These are phyloP conservation scores for Leiothrix lutea DNA, from an alignment of 2,113 vertebrate species.

Conservation along the genomic window DNA sequence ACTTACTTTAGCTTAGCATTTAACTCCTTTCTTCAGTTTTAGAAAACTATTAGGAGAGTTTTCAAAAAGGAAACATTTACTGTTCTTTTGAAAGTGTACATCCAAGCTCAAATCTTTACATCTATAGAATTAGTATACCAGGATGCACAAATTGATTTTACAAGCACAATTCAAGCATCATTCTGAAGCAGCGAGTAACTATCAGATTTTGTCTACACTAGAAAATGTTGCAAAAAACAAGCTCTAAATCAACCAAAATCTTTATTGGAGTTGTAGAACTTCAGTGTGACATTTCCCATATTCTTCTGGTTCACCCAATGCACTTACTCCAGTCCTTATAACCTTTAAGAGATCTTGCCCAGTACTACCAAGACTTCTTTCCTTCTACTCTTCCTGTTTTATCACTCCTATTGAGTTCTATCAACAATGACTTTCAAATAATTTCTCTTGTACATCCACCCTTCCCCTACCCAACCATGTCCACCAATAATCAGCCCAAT, in stretches of 20 bases:
- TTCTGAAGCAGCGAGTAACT: not conserved
- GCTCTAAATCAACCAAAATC: not conserved
- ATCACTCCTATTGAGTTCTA: not conserved
- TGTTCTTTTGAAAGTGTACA: not conserved
- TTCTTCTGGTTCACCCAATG: not conserved
- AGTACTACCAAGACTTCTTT: not conserved
- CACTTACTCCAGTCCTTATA: not conserved
- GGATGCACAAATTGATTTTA: not conserved
- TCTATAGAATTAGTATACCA: not conserved
- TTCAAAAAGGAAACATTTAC: not conserved
- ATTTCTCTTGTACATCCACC: not conserved
- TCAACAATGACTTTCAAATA: not conserved
- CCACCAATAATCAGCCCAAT: not conserved
- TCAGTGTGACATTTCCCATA: not conserved
- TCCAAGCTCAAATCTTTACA: not conserved
- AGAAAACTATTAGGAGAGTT: not conserved
- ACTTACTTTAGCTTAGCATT: conserved; percentile 21
- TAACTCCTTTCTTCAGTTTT: not conserved
- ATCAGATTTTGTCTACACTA: not conserved
- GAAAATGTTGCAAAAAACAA: not conserved
- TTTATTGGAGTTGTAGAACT: not conserved
- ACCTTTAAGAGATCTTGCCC: not conserved
- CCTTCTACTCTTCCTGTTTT: not conserved
- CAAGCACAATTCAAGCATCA: not conserved
- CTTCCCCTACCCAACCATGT: not conserved